Evolutionary conservation across 2,113 vertebrate species (phyloP).

Genomic region (Gorsachius goisagi): DNA sequence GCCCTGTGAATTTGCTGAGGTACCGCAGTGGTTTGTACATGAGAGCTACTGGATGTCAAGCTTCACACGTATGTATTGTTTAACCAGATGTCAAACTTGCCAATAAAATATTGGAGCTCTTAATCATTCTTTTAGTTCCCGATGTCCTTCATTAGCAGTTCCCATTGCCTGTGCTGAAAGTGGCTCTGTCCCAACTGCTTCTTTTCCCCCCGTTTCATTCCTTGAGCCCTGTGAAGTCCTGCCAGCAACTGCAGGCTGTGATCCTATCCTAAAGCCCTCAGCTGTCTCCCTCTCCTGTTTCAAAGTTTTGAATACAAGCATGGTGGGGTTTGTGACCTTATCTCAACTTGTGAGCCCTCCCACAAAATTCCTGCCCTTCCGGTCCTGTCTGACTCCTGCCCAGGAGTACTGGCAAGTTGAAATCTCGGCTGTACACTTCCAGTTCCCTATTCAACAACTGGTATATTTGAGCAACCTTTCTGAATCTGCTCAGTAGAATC

Average conservation of each 20-base stretch:
- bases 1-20: not conserved
- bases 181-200: not conserved
- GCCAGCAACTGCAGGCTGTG: not conserved
- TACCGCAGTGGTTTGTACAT: not conserved
- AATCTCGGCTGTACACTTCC: not conserved
- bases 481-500: not conserved
- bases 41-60: not conserved
- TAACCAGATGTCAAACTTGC: not conserved
- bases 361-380: not conserved
- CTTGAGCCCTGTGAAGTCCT: not conserved
- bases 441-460: not conserved
- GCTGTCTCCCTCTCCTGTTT: not conserved
- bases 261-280: not conserved
- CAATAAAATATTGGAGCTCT: conserved; percentile 32
- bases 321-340: not conserved
- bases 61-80: not conserved
- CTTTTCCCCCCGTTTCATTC: not conserved
- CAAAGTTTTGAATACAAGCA: not conserved
- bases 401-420: not conserved
- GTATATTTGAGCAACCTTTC: not conserved
- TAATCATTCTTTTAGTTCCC: not conserved
- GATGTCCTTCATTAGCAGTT: not conserved
- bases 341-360: not conserved
- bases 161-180: not conserved
- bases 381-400: not conserved